Percentiles rank a stretch among this genome's conserved stretches.
phyloP scores from a whole-genome alignment of 2,113 vertebrate genomes.

The Indri indri region DNA sequence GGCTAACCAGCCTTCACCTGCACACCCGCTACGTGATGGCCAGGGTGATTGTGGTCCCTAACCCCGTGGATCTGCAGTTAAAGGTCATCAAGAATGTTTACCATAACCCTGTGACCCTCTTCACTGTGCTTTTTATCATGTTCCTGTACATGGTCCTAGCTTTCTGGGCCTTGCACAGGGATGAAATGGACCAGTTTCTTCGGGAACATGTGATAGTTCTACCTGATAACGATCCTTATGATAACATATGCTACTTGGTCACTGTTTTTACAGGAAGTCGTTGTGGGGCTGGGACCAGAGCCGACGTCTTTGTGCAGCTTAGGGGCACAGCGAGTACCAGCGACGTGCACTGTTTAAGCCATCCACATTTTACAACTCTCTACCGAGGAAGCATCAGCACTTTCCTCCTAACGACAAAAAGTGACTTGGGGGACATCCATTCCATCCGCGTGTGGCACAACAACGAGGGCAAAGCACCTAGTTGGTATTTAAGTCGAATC shows the following conservation, averaged over 20 bases:
- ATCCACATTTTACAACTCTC: conserved; percentile 68
- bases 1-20: rapidly evolving
- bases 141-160: conserved; percentile 49
- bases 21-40: conserved; percentile 74
- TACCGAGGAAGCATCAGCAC: conserved; percentile 68
- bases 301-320: conserved; percentile 82
- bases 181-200: conserved; percentile 70
- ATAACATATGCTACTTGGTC: conserved; percentile 78
- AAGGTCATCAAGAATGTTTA: conserved; percentile 33
- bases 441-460: conserved; percentile 82
- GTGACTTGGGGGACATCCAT: conserved; percentile 79
- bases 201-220: conserved; percentile 69
- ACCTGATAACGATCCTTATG: conserved; percentile 82
- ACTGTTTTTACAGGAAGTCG: conserved; percentile 85
- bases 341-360: conserved; percentile 73
- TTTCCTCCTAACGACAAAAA: conserved; percentile 80
- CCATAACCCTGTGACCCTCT: conserved; percentile 75
- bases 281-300: conserved; percentile 76
- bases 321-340: conserved; percentile 37
- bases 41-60: conserved; percentile 75
- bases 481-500: conserved; percentile 85
- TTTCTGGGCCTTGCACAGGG: conserved; percentile 79
- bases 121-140: conserved; percentile 76
- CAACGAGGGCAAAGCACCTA: conserved; percentile 62
- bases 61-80: conserved; percentile 69